phyloP scores from a whole-genome alignment of 2,888 invertebrate genomes.

The Agrochola lychnidis region DNA sequence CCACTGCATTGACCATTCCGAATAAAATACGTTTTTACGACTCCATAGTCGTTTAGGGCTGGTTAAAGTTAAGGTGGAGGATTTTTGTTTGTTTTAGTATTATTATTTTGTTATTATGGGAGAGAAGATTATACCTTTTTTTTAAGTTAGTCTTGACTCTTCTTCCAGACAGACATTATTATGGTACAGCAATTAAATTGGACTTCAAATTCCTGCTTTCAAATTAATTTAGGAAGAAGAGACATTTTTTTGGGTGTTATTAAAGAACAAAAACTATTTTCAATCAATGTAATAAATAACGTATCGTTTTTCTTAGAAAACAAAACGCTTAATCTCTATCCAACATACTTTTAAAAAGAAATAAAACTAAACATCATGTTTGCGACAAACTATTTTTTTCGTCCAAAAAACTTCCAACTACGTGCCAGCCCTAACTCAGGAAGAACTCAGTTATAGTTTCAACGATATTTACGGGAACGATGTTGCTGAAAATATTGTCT shows the following conservation, averaged over 20 bases:
- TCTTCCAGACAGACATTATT: neutral
- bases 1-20: conserved; percentile 75
- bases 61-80: neutral
- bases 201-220: neutral
- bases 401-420: neutral
- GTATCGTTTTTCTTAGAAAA: neutral
- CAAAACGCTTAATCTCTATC: neutral
- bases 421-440: conserved; percentile 56
- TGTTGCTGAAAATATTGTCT: conserved; percentile 71
- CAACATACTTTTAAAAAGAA: neutral
- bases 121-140: neutral
- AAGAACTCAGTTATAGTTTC: conserved; percentile 68
- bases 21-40: conserved; percentile 82
- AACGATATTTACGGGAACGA: conserved; percentile 69
- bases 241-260: neutral
- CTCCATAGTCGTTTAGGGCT: conserved; percentile 61
- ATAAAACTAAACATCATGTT: neutral
- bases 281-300: neutral
- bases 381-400: neutral
- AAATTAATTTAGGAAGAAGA: neutral
- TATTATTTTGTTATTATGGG: neutral
- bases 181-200: neutral
- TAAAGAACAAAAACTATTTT: too few species aligned
- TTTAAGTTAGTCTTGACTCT: neutral
- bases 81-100: conserved; percentile 2